Evolutionary conservation across 1,140 invertebrate species (phyloP).

Genomic region (Brachionus manjavacas): DNA sequence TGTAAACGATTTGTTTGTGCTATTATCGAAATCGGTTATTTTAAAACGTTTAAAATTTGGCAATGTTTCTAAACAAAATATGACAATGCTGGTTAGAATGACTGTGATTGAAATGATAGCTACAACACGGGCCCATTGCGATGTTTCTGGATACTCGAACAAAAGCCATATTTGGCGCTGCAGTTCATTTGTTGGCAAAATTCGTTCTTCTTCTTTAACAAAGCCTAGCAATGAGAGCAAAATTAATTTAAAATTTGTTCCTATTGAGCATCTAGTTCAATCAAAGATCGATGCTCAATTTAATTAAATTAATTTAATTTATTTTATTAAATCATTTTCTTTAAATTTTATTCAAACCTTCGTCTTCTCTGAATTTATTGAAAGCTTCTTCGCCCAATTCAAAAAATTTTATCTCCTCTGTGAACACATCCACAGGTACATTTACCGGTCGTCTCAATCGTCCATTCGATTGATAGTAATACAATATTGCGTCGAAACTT

Average conservation of each 20-base stretch:
- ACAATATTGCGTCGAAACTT: conserved; percentile 79
- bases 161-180: conserved; percentile 50
- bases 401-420: conserved; percentile 55
- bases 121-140: conserved; percentile 50
- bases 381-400: conserved; percentile 53
- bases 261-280: conserved; percentile 44
- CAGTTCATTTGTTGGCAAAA: conserved; percentile 46
- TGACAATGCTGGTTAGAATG: conserved; percentile 53
- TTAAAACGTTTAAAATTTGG: conserved; percentile 48
- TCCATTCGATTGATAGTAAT: conserved; percentile 98
- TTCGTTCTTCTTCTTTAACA: conserved; percentile 43
- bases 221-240: background rate
- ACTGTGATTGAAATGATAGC: conserved; percentile 51
- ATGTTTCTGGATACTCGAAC: conserved; percentile 54
- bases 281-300: conserved; percentile 73
- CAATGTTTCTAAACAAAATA: conserved; percentile 57
- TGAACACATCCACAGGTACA: conserved; percentile 72
- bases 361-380: conserved; percentile 61
- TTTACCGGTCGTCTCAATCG: conserved; percentile 90
- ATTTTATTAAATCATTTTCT: no score
- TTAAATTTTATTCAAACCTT: conserved; percentile 43
- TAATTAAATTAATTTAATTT: no score
- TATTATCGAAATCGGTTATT: conserved; percentile 19
- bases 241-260: background rate
- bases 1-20: conserved; percentile 24